Evolutionary conservation across 2,113 vertebrate species (phyloP), one percentile per base, ranked within the genome.

Genomic region (Sinosuthora webbiana): DNA sequence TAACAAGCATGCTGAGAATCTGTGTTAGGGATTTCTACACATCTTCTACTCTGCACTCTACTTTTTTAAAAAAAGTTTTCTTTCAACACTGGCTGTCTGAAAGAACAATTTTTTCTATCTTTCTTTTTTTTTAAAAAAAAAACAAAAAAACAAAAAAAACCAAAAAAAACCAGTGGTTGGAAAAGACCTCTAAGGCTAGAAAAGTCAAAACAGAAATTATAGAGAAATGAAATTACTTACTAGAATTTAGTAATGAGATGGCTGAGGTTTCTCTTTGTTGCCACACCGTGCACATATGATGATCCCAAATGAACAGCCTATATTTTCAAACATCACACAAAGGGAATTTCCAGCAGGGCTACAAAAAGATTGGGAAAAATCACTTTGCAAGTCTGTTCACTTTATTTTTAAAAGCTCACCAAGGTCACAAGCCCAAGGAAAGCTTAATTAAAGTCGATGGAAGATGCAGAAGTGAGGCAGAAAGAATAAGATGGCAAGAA

Each of bases 401-500:
- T 95, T 93, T 91, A 96, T 96, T 97, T 97, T 95, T 95, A 93
- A 97, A 95, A 95, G 90, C 91, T 95, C 27, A 18, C 91, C 90
- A 95, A 96, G 97, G 96, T 96, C 97, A 96, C 71, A 94, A 95
- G 90, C 90, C 75, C 64, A 91, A 93, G 88, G 86, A 97, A 96
- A 96, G 82, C 94, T 95, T 97, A 97, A 97, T 97, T 97, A 97
- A 97, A 97, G 96, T 97, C 47, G 33, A 94, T 95, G 79, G 83
- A 90, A 93, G 95, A 97, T 91, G 81, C 85, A 89, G 90, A 96
- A 95, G 82, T 0, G 7, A 97, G 68, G 70, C 82, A 28, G 85
- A 95, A 93, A 89, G 93, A 96, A 91, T 80, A 96, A 91, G 87
- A 87, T 92, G 91, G 80, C 53, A 93, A 95, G 77, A 93, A 92